phyloP scores from a whole-genome alignment of 2,113 vertebrate species.

The Phoenicopterus ruber region DNA sequence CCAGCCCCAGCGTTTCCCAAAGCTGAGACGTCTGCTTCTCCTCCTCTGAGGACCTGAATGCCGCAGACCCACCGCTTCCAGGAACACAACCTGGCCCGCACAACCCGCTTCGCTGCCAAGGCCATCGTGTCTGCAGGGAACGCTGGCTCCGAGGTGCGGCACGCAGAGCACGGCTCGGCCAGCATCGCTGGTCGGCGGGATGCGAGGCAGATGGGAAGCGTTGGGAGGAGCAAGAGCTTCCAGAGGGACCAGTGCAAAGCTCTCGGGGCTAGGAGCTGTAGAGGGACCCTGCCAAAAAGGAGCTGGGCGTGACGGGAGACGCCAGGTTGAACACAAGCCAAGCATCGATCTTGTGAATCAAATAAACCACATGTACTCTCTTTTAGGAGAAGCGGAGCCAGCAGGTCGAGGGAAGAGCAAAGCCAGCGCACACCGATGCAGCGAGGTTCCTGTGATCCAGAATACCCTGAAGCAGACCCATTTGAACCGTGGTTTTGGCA shows the following conservation, averaged over 20 bases:
- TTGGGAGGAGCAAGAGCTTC: background rate
- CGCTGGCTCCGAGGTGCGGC: background rate
- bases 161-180: background rate
- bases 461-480: background rate
- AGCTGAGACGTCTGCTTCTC: background rate
- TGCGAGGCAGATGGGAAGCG: background rate
- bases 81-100: background rate
- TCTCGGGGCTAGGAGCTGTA: background rate
- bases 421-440: background rate
- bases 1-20: background rate
- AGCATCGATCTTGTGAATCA: background rate
- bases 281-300: background rate
- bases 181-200: rapidly evolving
- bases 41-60: background rate
- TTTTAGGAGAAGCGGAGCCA: background rate
- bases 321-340: background rate
- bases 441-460: background rate
- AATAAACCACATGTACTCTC: background rate
- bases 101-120: background rate
- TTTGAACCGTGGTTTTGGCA: background rate
- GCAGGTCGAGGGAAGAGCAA: background rate
- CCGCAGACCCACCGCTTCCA: background rate
- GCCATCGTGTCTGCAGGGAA: background rate
- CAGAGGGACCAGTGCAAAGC: background rate
- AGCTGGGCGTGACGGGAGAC: background rate